These are phyloP conservation scores for Drosophila punjabiensis DNA, from an alignment of 1,140 invertebrate genomes.

Conservation along the genomic window DNA sequence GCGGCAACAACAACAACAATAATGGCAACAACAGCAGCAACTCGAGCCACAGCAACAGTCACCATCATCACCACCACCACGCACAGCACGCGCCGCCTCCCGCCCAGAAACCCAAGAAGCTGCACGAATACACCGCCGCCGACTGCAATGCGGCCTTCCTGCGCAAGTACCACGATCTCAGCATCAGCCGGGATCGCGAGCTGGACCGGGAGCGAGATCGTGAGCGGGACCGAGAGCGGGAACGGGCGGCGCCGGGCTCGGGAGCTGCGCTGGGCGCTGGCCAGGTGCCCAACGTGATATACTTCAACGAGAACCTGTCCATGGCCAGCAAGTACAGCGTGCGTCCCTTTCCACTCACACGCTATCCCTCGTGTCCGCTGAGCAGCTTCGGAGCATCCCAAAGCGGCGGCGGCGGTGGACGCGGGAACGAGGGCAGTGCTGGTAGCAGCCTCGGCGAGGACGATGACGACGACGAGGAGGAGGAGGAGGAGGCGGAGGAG, in stretches of 20 bases:
- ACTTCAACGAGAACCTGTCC: conserved; percentile 84
- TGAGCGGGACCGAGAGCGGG: conserved; percentile 34
- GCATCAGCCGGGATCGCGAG: conserved; percentile 41
- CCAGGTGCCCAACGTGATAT: conserved; percentile 63
- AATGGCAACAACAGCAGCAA: conserved; percentile 26
- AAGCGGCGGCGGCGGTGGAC: background rate
- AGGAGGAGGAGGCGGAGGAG: conserved; percentile 63
- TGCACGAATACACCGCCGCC: conserved; percentile 74
- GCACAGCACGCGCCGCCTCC: conserved; percentile 21
- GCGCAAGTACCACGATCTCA: conserved; percentile 75
- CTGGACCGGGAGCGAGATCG: conserved; percentile 33
- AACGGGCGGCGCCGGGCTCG: conserved; percentile 11
- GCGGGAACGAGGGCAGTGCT: conserved; percentile 31
- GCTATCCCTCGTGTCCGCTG: conserved; percentile 72
- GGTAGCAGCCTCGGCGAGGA: conserved; percentile 68
- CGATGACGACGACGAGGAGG: conserved; percentile 18
- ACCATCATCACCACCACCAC: conserved; percentile 9
- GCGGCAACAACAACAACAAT: conserved; percentile 56
- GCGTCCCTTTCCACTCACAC: conserved; percentile 60
- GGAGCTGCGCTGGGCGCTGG: background rate
- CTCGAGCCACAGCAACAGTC: conserved; percentile 8
- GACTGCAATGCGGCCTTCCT: conserved; percentile 77
- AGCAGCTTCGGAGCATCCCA: conserved; percentile 58
- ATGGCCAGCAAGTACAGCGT: conserved; percentile 82
- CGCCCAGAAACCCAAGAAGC: conserved; percentile 68